phyloP scores from a whole-genome alignment of 2,888 invertebrate species.

The Eupithecia abbreviata region DNA sequence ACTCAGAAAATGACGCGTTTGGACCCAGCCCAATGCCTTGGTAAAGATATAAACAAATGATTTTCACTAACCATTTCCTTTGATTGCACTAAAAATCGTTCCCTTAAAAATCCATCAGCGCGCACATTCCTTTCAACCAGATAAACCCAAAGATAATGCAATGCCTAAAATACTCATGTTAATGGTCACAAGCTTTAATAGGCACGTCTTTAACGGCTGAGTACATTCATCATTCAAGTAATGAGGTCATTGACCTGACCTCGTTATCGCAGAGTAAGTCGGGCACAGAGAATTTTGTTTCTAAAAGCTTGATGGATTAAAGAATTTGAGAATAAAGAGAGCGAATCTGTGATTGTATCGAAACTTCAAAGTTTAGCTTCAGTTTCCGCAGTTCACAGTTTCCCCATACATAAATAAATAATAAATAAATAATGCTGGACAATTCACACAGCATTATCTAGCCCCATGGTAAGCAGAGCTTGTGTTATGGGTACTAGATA shows the following conservation, averaged over 20 bases:
- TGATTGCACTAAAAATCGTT: not conserved
- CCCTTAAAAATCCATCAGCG: slow-evolving; percentile 31
- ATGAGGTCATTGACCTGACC: slow-evolving; percentile 70
- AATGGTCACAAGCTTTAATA: slow-evolving; percentile 65
- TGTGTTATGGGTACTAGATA: too few relatives aligned
- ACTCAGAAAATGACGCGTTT: not conserved
- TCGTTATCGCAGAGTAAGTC: slow-evolving; percentile 26
- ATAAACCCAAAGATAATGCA: slow-evolving; percentile 53
- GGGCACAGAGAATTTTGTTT: not conserved
- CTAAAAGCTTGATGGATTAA: not conserved
- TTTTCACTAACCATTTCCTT: not conserved
- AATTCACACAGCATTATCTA: too few relatives aligned
- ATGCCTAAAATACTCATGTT: slow-evolving; percentile 61
- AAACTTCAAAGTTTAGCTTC: not conserved
- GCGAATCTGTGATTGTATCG: not conserved
- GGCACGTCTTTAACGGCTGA: slow-evolving; percentile 70
- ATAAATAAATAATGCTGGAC: too few relatives aligned
- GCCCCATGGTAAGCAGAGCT: too few relatives aligned
- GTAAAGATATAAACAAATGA: not conserved
- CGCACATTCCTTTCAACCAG: slow-evolving; percentile 24
- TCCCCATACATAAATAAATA: too few relatives aligned
- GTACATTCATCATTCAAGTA: slow-evolving; percentile 72
- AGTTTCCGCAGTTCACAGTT: not conserved
- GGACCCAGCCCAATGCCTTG: too few relatives aligned
- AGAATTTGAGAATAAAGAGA: not conserved